A percentile compares a stretch with the other conserved stretches of the same genome.
Conservation (phyloP, 2,113 vertebrate genomes). For the Ibidorhyncha struthersii region DNA sequence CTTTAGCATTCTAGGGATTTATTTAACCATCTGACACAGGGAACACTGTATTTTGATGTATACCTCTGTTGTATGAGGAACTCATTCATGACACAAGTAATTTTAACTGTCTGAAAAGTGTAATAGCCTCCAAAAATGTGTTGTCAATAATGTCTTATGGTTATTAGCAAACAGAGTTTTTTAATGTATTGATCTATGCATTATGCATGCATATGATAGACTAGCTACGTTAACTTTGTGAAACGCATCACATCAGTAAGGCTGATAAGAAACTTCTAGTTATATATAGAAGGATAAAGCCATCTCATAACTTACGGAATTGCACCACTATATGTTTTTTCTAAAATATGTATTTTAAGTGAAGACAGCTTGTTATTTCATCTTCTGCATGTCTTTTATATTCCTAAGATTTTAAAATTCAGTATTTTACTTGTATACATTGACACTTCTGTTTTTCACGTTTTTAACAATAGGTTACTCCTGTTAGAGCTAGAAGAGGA, state of each 20-base stretch:
- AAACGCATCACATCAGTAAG: background rate
- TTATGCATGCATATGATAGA: background rate
- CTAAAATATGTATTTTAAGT: background rate
- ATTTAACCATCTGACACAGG: background rate
- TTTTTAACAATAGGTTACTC: background rate
- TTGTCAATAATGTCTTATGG: background rate
- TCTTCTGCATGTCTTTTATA: background rate
- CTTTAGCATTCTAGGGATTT: background rate
- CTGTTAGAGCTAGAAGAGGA: slow-evolving; percentile 3
- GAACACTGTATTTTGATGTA: background rate
- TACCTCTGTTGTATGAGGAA: background rate
- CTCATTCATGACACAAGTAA: background rate
- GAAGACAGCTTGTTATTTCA: background rate
- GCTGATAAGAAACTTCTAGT: background rate
- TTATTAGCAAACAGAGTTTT: background rate
- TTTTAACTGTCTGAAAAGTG: background rate
- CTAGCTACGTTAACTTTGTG: background rate
- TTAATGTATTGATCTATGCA: background rate
- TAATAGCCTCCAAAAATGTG: background rate
- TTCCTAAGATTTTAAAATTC: background rate
- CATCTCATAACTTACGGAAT: background rate
- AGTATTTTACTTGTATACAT: background rate
- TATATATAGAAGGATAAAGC: background rate
- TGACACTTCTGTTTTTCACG: background rate
- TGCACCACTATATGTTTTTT: background rate